phyloP scores from a whole-genome alignment of 2,797 vertebrate genomes.

The Chloroceryle amazona region DNA sequence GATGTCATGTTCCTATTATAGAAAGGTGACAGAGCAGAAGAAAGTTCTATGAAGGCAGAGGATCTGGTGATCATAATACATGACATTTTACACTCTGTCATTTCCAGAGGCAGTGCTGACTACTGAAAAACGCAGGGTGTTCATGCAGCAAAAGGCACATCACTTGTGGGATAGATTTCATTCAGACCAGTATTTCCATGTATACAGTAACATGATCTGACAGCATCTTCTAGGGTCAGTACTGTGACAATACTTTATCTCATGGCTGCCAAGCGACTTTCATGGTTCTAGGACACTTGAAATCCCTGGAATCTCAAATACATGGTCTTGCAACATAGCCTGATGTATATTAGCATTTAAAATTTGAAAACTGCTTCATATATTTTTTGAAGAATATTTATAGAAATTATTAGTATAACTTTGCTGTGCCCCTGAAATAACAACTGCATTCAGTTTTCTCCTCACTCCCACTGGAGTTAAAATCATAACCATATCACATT shows the following conservation, averaged over 20 bases:
- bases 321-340: background rate
- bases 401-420: background rate
- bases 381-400: background rate
- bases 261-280: slow-evolving; percentile 1
- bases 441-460: background rate
- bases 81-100: slow-evolving; percentile 46
- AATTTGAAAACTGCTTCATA: background rate
- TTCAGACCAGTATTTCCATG: slow-evolving; percentile 33
- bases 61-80: background rate
- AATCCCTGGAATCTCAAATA: background rate
- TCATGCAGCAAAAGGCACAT: slow-evolving; percentile 38
- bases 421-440: background rate
- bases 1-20: background rate
- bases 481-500: background rate
- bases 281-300: background rate
- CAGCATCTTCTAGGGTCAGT: background rate
- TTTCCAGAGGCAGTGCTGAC: slow-evolving; percentile 48
- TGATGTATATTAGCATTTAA: background rate
- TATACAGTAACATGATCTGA: slow-evolving; percentile 3
- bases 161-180: slow-evolving; percentile 58
- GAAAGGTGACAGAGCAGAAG: slow-evolving; percentile 35
- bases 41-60: slow-evolving; percentile 13
- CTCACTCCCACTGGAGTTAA: background rate
- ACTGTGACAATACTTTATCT: slow-evolving; percentile 2
- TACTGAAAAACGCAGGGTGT: background rate